Percentiles rank a stretch among this genome's conserved stretches.
phyloP scores from a whole-genome alignment of 2,797 vertebrate genomes.

The Oophaga sylvatica region DNA sequence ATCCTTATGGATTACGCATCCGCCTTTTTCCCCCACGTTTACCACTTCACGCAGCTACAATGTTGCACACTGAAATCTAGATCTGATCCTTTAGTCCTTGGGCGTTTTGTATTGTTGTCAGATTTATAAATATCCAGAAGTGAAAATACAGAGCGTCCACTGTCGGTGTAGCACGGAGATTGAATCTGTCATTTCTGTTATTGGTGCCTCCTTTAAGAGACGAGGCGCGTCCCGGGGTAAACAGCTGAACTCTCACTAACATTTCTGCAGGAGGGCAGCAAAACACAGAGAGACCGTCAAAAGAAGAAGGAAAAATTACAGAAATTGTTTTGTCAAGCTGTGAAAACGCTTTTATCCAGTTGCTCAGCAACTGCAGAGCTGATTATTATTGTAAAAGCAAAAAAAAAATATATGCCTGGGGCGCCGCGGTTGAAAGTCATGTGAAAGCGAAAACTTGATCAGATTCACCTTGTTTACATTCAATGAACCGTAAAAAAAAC shows the following conservation, averaged over 20 bases:
- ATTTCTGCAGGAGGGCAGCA: background rate
- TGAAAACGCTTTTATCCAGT: conserved; percentile 40
- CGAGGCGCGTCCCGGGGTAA: conserved; percentile 1
- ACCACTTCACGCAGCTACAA: too few relatives aligned
- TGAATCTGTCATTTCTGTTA: background rate
- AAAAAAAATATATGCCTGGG: conserved; percentile 56
- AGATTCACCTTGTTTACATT: conserved; percentile 62
- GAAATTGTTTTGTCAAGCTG: conserved; percentile 66
- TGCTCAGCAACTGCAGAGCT: conserved; percentile 64
- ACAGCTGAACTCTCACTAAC: conserved; percentile 29
- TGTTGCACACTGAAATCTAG: too few relatives aligned
- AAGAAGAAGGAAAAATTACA: conserved; percentile 62
- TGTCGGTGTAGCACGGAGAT: background rate
- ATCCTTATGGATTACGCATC: too few relatives aligned
- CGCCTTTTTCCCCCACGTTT: too few relatives aligned
- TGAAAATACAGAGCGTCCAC: background rate
- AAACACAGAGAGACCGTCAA: conserved; percentile 36
- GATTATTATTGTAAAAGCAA: conserved; percentile 66
- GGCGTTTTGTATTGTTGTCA: background rate
- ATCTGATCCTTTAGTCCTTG: background rate
- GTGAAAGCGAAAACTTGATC: conserved; percentile 65
- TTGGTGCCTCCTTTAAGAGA: background rate
- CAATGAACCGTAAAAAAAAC: conserved; percentile 63
- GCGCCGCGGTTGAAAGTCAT: conserved; percentile 65
- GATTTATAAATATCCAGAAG: background rate